phyloP scores from a whole-genome alignment of 2,888 invertebrate species.

The Agapetus fuscipes region DNA sequence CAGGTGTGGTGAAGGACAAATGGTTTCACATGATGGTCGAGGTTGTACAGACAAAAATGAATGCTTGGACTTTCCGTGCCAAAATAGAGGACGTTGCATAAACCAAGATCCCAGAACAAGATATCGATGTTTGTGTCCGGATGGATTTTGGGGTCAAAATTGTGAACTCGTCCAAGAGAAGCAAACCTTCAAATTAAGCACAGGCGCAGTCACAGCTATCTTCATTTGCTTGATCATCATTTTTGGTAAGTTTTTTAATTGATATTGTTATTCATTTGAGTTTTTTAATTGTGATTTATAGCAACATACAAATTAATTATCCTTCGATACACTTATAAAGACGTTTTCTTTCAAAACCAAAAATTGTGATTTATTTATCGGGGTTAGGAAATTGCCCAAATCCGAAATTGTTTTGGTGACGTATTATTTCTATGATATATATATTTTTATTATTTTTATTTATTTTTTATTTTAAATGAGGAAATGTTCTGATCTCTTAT shows the following conservation, averaged over 20 bases:
- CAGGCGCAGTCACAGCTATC: slow-evolving; percentile 95
- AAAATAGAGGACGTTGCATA: slow-evolving; percentile 86
- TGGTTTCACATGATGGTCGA: slow-evolving; percentile 82
- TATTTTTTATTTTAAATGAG: too few relatives aligned
- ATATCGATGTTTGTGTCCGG: slow-evolving; percentile 82
- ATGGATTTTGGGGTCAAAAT: slow-evolving; percentile 89
- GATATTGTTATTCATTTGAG: too few relatives aligned
- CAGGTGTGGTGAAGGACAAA: slow-evolving; percentile 89
- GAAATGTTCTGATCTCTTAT: too few relatives aligned
- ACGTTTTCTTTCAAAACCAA: too few relatives aligned
- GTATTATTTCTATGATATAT: too few relatives aligned
- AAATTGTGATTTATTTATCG: too few relatives aligned
- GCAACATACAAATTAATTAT: too few relatives aligned
- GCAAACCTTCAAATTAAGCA: slow-evolving; percentile 89
- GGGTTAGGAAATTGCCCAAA: too few relatives aligned
- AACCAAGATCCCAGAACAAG: slow-evolving; percentile 82
- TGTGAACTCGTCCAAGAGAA: slow-evolving; percentile 91
- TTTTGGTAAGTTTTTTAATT: slow-evolving; percentile 65
- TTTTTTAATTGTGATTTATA: too few relatives aligned
- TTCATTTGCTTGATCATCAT: slow-evolving; percentile 94
- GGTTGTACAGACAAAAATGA: slow-evolving; percentile 94
- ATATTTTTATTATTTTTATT: too few relatives aligned
- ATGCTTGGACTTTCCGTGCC: slow-evolving; percentile 87
- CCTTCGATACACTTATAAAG: too few relatives aligned
- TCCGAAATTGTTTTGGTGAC: too few relatives aligned